Evolutionary conservation across 35 echinoderm and acorn worm species (phyloP), one percentile per base, ranked within the genome.

Genomic region (Ptychodera flava): DNA sequence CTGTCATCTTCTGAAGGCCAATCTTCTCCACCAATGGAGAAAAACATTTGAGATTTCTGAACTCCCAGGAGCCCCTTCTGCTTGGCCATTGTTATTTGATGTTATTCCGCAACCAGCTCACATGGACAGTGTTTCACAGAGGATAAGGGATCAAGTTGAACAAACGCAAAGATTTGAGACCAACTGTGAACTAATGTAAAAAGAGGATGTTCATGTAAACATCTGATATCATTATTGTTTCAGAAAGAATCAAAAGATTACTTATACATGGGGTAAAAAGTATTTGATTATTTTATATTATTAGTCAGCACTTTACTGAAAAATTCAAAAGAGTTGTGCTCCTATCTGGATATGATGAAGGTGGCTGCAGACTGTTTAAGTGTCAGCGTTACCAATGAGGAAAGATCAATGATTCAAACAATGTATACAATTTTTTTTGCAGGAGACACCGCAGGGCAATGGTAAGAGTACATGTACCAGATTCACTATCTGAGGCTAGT

Each of bases 1-100:
- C 82, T 36, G 16, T 83, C 82, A 83, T 83, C 37, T 15, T 36
- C 82, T 83, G 34, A 36, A 22, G 33, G 82, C 30, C 33, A 36
- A 0, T 28, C 82, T 36, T 36, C 34, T 28, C 33, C 34, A 35
- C 34, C 34, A 16, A 83, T 34, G 37, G 37, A 36, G 34, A 36
- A 34, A 34, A 36, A 36, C 35, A 34, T 36, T 2, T 34, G 82
- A 37, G 35, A 28, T n/a, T 83, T 83, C 1, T 36, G 82, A 37
- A 36, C 34, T 12, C 82, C 82, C 1, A 83, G 31, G 35, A 83
- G 35, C 1, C 82, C 82, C 37, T 30, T 83, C 35, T 83, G 33
- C 30, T 36, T 37, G 16, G 34, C 29, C 28, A 36, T 34, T 36
- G 37, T 83, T 0, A 1, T 83, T 81, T 1, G 29, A 30, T 79